Evolutionary conservation across 2,113 vertebrate species (phyloP).

Genomic region (Chlorodrepanis virens): DNA sequence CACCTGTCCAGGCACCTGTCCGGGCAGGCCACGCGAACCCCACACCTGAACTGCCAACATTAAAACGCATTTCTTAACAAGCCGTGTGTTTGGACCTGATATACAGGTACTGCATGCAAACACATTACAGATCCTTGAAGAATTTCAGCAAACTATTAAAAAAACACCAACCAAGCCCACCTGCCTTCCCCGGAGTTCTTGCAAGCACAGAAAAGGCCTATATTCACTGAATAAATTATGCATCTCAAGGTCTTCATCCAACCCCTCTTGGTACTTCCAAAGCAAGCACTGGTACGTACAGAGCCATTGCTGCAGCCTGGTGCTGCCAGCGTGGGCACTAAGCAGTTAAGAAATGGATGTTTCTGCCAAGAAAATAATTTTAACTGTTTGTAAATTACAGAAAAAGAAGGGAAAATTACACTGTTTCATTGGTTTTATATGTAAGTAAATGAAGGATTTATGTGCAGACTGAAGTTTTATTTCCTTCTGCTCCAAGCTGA

Average conservation of each 20-base stretch:
- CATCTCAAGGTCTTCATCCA: neutral
- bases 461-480: neutral
- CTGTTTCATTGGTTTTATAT: neutral
- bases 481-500: neutral
- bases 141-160: neutral
- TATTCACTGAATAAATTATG: neutral
- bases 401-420: neutral
- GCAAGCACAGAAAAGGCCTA: neutral
- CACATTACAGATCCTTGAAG: neutral
- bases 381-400: neutral
- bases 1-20: neutral
- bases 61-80: neutral
- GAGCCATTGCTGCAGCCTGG: neutral
- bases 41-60: accelerated
- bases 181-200: neutral
- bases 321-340: neutral
- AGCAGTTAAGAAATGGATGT: neutral
- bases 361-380: neutral
- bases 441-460: neutral
- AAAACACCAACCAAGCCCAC: neutral
- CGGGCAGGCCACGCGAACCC: accelerated
- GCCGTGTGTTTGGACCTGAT: neutral
- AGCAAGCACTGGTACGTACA: accelerated
- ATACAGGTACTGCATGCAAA: accelerated
- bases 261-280: neutral